Evolutionary conservation across 2,888 invertebrate species (phyloP), one percentile per base, ranked within the genome.

Genomic region (Lepeophtheirus nordmannii): DNA sequence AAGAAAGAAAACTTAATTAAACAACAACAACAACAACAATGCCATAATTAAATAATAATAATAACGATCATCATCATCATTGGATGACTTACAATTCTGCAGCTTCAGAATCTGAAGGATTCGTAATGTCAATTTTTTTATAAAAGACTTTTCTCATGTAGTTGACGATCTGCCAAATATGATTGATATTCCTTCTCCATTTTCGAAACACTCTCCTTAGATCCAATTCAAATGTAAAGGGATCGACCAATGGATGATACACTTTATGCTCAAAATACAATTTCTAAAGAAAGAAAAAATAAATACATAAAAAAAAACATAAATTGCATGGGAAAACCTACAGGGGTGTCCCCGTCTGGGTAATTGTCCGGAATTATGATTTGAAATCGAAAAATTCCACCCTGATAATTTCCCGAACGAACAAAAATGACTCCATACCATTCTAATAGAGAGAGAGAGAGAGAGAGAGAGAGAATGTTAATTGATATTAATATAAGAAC

Each of bases 341-440:
- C 89, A 68, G 92, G 91, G 73, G 85, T 84, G 72, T 83, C 83
- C 68, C 84, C 83, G 76, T 87, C 85, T 37, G 94, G 96, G 77
- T 91, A 96, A 71, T 83, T 84, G 69, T 88, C 86, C 67, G 93
- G 89, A 73, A 96, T 81, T 71, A 82, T 80, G 70, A 97, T 78
- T 69, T 83, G 85, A 76, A 96, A 96, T 72, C 92, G 83, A 60
- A 60, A 92, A 66, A 93, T 82, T 68, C 88, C 93, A 70, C 88
- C 89, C 77, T 87, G 85, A 77, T 91, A 96, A 69, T 84, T 78
- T 23, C 94, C 94, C 75, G 85, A 83, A 72, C 90, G 82, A 65
- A 93, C 82, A 79, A 94, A 96, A 73, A 91, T 81, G 30, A 91
- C 85, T 70, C 91, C 91, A 80, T 85, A 87, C 91, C 91, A 92